Evolutionary conservation across 2,797 vertebrate species (phyloP).

Genomic region (Neopelma chrysocephalum): DNA sequence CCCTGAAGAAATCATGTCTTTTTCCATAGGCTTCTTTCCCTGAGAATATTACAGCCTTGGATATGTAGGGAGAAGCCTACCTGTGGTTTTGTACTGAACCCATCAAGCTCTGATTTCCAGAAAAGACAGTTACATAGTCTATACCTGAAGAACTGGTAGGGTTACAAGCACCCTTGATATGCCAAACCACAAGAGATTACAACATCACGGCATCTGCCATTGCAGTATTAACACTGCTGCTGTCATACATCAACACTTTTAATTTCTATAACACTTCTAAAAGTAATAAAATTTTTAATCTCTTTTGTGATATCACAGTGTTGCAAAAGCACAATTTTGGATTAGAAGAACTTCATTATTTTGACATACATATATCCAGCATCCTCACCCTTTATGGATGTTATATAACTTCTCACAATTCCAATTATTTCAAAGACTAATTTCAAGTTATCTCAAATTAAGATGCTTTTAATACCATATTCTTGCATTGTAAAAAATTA

Average conservation of each 20-base stretch:
- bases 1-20: neutral
- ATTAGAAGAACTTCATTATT: neutral
- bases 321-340: neutral
- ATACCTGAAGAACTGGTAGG: neutral
- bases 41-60: neutral
- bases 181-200: neutral
- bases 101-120: neutral
- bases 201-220: neutral
- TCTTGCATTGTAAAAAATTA: neutral
- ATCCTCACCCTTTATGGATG: neutral
- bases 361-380: fast-evolving
- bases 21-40: neutral
- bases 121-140: neutral
- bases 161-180: neutral
- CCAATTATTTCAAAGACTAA: neutral
- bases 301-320: neutral
- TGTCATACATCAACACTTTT: neutral
- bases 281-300: neutral
- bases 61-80: neutral
- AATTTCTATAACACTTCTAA: neutral
- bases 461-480: neutral
- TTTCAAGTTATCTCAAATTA: neutral
- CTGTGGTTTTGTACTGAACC: neutral
- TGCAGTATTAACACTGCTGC: neutral
- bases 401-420: neutral